phyloP scores from a whole-genome alignment of 1,140 invertebrate genomes.

The Cydia fagiglandana region DNA sequence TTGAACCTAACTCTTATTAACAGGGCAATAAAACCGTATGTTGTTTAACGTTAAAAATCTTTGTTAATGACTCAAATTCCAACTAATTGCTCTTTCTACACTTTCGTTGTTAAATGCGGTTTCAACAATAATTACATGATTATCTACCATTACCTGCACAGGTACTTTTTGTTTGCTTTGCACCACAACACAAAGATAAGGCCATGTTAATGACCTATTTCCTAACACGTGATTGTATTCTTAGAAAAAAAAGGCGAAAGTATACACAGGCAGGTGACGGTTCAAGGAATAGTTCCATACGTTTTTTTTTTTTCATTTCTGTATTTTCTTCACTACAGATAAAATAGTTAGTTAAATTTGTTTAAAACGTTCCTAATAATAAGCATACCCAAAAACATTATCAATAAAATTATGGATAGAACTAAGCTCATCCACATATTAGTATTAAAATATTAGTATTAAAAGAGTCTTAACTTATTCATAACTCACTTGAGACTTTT shows the following conservation, averaged over 20 bases:
- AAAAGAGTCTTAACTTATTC: not conserved
- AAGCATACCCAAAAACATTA: too few relatives aligned
- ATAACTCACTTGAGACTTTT: not conserved
- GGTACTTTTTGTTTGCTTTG: conserved; percentile 21
- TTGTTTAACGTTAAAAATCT: not conserved
- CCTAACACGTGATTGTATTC: not conserved
- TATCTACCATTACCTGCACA: conserved; percentile 23
- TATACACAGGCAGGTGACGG: not conserved
- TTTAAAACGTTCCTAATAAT: too few relatives aligned
- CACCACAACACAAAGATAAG: conserved; percentile 7
- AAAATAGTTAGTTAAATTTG: too few relatives aligned
- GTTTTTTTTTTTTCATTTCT: too few relatives aligned
- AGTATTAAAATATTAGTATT: not conserved
- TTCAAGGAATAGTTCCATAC: too few relatives aligned
- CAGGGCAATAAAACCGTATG: not conserved
- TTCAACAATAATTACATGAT: conserved; percentile 18
- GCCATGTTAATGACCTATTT: conserved; percentile 2
- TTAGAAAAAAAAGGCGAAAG: not conserved
- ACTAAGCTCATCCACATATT: not conserved
- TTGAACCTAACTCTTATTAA: not conserved
- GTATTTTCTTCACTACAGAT: too few relatives aligned
- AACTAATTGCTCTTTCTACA: conserved; percentile 9
- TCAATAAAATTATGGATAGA: too few relatives aligned
- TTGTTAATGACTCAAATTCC: not conserved
- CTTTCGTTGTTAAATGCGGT: conserved; percentile 15